These are phyloP conservation scores for Rhipidura dahli DNA, from an alignment of 2,113 vertebrate genomes.

Conservation along the genomic window DNA sequence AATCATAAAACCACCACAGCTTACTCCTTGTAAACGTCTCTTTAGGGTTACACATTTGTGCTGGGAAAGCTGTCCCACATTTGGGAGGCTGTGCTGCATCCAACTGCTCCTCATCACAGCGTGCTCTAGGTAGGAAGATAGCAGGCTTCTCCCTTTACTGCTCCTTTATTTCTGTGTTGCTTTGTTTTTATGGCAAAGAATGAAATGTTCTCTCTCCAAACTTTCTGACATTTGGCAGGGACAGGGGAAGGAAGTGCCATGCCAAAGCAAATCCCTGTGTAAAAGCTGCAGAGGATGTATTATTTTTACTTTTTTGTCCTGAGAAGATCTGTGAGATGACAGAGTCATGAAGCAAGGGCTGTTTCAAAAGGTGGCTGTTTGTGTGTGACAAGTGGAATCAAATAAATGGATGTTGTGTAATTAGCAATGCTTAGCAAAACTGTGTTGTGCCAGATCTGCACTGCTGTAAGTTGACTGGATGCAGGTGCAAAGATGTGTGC, in stretches of 20 bases:
- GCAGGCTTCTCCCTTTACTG: not conserved
- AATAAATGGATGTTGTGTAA: not conserved
- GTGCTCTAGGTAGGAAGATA: not conserved
- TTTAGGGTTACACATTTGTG: not conserved
- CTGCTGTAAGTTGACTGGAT: not conserved
- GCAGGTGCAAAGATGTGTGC: conserved; percentile 13
- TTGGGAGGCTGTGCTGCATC: not conserved
- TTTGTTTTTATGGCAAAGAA: conserved; percentile 34
- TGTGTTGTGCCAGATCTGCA: not conserved
- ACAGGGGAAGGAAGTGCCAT: not conserved
- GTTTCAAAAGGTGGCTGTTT: not conserved
- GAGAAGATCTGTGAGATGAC: not conserved
- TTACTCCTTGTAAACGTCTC: not conserved
- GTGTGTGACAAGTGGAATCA: not conserved
- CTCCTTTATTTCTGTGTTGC: not conserved
- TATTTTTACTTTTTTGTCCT: not conserved
- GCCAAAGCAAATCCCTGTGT: conserved; percentile 13
- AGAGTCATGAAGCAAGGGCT: not conserved
- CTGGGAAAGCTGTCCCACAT: not conserved
- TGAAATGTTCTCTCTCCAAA: conserved; percentile 31
- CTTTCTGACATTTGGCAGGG: not conserved
- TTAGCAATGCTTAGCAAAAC: not conserved
- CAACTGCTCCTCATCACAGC: not conserved
- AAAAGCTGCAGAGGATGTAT: not conserved
- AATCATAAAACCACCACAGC: accelerated